Conservation (phyloP, 35 echinoderm and acorn worm species). For the Acanthaster planci region DNA sequence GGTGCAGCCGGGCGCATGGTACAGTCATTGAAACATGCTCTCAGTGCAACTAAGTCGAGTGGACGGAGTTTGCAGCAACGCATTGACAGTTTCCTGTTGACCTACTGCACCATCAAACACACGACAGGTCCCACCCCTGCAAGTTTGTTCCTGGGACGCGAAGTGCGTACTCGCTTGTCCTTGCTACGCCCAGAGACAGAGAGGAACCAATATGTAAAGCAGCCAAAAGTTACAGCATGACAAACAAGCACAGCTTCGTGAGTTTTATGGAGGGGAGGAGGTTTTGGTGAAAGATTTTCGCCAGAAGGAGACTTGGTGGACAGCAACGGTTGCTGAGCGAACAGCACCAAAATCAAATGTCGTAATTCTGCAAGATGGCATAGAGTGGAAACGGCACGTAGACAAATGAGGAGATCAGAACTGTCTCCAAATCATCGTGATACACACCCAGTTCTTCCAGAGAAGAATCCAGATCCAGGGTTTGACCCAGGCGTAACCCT, state of each 20-base stretch:
- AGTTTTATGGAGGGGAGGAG: conserved; percentile 22
- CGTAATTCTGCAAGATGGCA: neutral
- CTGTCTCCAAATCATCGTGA: too few relatives aligned
- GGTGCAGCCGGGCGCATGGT: conserved; percentile 43
- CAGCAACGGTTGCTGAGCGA: neutral
- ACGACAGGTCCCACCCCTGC: conserved; percentile 9
- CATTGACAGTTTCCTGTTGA: conserved; percentile 31
- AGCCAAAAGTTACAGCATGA: conserved; percentile 19
- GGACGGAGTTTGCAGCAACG: conserved; percentile 2
- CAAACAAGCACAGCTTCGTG: neutral
- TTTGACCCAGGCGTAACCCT: too few relatives aligned
- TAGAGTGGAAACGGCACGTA: too few relatives aligned
- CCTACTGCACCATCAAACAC: conserved; percentile 25
- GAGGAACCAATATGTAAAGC: conserved; percentile 1
- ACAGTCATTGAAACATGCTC: conserved; percentile 42
- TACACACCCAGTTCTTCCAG: too few relatives aligned
- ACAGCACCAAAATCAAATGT: conserved; percentile 17
- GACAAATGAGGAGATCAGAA: too few relatives aligned
- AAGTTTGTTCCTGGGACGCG: conserved; percentile 24
- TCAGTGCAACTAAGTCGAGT: conserved; percentile 20
- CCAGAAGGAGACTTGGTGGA: conserved; percentile 11
- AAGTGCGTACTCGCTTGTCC: too few relatives aligned
- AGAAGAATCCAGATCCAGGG: too few relatives aligned
- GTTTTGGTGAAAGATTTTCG: too few relatives aligned
- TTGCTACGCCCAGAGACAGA: neutral